These are phyloP conservation scores for Tubulanus polymorphus DNA, from an alignment of 2,888 invertebrate genomes.

Conservation along the genomic window DNA sequence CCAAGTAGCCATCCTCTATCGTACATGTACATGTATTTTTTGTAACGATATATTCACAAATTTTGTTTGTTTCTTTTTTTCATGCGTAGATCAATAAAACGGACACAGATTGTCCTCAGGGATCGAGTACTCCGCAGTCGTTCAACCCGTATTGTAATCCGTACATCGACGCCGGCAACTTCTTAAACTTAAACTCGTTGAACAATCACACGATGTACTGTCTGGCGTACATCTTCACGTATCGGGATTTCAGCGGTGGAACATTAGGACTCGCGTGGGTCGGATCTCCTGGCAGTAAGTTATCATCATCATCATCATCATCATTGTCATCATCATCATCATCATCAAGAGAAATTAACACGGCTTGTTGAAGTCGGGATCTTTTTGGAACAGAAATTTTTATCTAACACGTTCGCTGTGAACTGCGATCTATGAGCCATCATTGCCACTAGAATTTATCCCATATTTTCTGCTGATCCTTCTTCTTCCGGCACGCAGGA, in stretches of 20 bases:
- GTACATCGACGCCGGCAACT: conserved; percentile 98
- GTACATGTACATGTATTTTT: too few species aligned
- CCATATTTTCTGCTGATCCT: too few species aligned
- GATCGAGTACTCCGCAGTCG: conserved; percentile 27
- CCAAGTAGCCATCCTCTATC: background rate
- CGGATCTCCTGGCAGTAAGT: conserved; percentile 63
- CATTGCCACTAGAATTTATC: too few species aligned
- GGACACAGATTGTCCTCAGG: too few species aligned
- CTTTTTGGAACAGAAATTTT: too few species aligned
- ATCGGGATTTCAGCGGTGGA: conserved; percentile 95
- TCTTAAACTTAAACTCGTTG: conserved; percentile 93
- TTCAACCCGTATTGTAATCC: conserved; percentile 73
- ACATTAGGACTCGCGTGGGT: conserved; percentile 99
- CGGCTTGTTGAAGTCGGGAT: too few species aligned
- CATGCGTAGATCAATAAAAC: conserved; percentile 28
- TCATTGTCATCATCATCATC: background rate
- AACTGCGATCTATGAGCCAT: too few species aligned
- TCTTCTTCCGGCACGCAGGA: too few species aligned
- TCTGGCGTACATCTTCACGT: conserved; percentile 98
- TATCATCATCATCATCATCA: background rate
- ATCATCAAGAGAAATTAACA: too few species aligned
- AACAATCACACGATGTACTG: conserved; percentile 98
- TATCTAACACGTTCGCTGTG: too few species aligned
- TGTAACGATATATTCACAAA: too few species aligned
- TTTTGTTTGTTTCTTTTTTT: conserved; percentile 2